Evolutionary conservation across 2,113 vertebrate genomes (phyloP).

Genomic region (Empidonax alnorum): DNA sequence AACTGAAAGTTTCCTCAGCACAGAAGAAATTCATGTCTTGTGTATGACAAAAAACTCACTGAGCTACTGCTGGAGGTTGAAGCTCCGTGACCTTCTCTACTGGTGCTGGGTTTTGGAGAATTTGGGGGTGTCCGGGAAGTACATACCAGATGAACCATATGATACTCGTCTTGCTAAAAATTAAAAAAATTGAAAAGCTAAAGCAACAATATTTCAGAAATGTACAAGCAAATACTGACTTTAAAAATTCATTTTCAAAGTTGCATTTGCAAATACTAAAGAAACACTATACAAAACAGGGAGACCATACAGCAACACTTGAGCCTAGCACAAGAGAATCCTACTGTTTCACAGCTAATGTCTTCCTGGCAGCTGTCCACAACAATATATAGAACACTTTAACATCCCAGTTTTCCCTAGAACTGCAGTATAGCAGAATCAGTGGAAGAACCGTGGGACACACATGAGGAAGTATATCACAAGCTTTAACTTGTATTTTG

Average conservation of each 20-base stretch:
- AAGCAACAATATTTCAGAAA: background rate
- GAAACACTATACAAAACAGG: background rate
- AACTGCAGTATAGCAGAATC: background rate
- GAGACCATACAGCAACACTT: background rate
- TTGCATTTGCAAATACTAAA: background rate
- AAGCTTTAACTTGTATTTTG: background rate
- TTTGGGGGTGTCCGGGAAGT: constrained; percentile 81
- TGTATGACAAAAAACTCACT: constrained; percentile 69
- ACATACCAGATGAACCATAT: constrained; percentile 86
- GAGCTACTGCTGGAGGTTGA: constrained; percentile 72
- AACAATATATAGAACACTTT: background rate
- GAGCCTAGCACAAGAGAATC: background rate
- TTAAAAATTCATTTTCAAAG: background rate
- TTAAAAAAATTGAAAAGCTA: constrained; percentile 57
- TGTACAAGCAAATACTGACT: background rate
- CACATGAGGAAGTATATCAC: background rate
- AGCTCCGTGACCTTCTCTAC: constrained; percentile 56
- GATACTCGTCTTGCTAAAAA: constrained; percentile 86
- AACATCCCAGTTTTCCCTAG: background rate
- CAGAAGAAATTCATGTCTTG: background rate
- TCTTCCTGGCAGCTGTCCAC: background rate
- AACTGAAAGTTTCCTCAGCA: background rate
- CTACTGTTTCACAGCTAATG: background rate
- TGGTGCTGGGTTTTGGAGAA: constrained; percentile 76
- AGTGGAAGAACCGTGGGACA: background rate